These are phyloP conservation scores for Tiphia femorata DNA, from an alignment of 2,888 invertebrate genomes.

Conservation along the genomic window DNA sequence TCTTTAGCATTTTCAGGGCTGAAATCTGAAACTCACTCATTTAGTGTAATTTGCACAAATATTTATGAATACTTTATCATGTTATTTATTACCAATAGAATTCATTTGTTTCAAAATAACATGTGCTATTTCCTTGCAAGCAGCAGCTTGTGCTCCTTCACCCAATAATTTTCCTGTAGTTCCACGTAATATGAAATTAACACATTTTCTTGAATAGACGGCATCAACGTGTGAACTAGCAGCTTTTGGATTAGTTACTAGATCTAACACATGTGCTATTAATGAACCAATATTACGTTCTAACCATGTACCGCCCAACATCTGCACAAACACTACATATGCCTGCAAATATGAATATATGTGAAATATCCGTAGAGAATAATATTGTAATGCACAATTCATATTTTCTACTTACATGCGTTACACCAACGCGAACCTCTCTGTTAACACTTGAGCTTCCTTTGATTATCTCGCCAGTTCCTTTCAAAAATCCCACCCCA, in stretches of 20 bases:
- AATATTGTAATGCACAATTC: background rate
- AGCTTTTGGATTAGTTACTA: conserved; percentile 96
- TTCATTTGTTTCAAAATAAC: conserved; percentile 96
- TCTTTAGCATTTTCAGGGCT: conserved; percentile 94
- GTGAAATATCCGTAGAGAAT: conserved; percentile 2
- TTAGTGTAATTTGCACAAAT: background rate
- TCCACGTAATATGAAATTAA: conserved; percentile 93
- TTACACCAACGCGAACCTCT: conserved; percentile 97
- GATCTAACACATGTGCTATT: conserved; percentile 89
- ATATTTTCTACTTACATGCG: conserved; percentile 79
- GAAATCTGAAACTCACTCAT: conserved; percentile 74
- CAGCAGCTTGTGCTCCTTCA: conserved; percentile 96
- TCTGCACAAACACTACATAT: conserved; percentile 94
- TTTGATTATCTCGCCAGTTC: conserved; percentile 94
- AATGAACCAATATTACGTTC: conserved; percentile 91
- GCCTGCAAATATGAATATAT: conserved; percentile 73
- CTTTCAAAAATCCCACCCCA: conserved; percentile 93
- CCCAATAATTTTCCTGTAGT: conserved; percentile 94
- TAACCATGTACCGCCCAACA: conserved; percentile 94
- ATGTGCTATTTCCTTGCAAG: conserved; percentile 93
- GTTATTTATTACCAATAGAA: conserved; percentile 74
- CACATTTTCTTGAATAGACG: conserved; percentile 97
- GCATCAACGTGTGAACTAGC: conserved; percentile 97
- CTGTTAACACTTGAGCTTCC: conserved; percentile 93
- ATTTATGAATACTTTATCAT: background rate